Percentiles rank a stretch among this genome's conserved stretches.
These are phyloP conservation scores for Chroicocephalus ridibundus DNA, from an alignment of 2,113 vertebrate species.

Conservation along the genomic window DNA sequence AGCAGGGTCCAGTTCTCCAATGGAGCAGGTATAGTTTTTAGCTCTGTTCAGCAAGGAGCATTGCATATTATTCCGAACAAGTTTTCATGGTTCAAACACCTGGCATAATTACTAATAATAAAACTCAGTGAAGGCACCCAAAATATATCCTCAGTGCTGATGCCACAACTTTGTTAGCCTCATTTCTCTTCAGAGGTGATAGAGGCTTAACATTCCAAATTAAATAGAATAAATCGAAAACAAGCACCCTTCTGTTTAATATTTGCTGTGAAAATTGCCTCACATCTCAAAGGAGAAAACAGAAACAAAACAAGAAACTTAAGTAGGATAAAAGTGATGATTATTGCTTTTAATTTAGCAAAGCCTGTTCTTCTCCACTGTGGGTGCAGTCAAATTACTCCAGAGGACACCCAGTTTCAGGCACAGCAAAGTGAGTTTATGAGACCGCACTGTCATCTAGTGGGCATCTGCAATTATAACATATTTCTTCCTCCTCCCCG, in stretches of 20 bases:
- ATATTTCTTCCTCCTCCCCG: fast-evolving
- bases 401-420: fast-evolving
- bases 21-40: neutral
- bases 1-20: neutral
- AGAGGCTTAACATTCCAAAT: neutral
- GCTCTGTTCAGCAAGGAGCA: neutral
- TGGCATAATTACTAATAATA: neutral
- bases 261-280: neutral
- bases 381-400: fast-evolving
- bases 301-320: neutral
- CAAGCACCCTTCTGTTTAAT: neutral
- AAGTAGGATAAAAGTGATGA: neutral
- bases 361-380: neutral
- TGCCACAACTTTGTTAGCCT: neutral
- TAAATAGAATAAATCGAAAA: neutral
- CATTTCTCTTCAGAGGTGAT: neutral
- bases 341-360: neutral
- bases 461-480: neutral
- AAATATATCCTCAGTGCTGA: neutral
- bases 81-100: neutral
- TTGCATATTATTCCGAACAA: neutral
- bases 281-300: neutral
- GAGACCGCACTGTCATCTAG: conserved; percentile 43
- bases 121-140: neutral
- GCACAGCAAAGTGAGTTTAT: neutral